phyloP scores from a whole-genome alignment of 2,113 vertebrate species.

The Archilochus colubris region DNA sequence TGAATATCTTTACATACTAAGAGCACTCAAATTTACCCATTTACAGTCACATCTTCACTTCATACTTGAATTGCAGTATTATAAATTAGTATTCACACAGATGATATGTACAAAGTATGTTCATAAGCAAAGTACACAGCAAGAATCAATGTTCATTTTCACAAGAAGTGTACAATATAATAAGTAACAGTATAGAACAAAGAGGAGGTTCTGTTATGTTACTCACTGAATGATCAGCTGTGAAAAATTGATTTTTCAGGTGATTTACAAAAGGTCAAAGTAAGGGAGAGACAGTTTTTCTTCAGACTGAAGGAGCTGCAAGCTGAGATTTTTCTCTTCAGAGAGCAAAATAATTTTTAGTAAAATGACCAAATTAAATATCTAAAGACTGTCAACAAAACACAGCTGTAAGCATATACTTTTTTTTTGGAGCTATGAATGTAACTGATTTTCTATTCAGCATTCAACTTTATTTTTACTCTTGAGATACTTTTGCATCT shows the following conservation, averaged over 20 bases:
- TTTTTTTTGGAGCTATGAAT: not conserved
- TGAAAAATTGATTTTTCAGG: not conserved
- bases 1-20: accelerated
- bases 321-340: not conserved
- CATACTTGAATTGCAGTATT: not conserved
- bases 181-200: not conserved
- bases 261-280: not conserved
- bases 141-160: not conserved
- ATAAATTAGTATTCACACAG: accelerated
- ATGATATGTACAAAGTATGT: not conserved
- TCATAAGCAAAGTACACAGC: not conserved
- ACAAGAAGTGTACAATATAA: not conserved
- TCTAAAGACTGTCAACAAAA: not conserved
- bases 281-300: not conserved
- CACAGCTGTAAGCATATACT: not conserved
- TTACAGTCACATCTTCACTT: not conserved
- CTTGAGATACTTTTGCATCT: not conserved
- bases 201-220: not conserved
- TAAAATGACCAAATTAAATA: not conserved
- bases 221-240: not conserved
- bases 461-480: not conserved
- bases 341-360: not conserved
- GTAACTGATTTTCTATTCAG: not conserved
- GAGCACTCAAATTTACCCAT: not conserved
- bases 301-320: not conserved